phyloP scores from a whole-genome alignment of 1,140 invertebrate genomes.

The Euschistus heros region DNA sequence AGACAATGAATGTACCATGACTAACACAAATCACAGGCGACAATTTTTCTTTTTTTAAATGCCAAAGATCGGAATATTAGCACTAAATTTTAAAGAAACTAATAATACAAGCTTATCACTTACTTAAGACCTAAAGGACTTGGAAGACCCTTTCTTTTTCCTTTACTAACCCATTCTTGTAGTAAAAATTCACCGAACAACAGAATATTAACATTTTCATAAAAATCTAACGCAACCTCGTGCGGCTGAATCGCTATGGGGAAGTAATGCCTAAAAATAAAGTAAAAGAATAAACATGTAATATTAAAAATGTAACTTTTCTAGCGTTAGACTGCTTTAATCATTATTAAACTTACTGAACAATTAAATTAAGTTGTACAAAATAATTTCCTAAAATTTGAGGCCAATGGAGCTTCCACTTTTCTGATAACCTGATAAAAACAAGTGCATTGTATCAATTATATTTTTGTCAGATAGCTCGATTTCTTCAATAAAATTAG shows the following conservation, averaged over 20 bases:
- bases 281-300: not conserved
- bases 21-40: too few relatives aligned
- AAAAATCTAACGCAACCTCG: slow-evolving; percentile 5
- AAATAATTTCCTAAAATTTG: slow-evolving; percentile 46
- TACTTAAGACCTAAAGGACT: slow-evolving; percentile 25
- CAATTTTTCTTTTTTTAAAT: too few relatives aligned
- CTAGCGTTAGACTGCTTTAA: not conserved
- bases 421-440: slow-evolving; percentile 44
- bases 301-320: slow-evolving; percentile 6
- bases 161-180: slow-evolving; percentile 42
- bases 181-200: slow-evolving; percentile 51
- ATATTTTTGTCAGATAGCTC: slow-evolving; percentile 43
- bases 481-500: slow-evolving; percentile 43
- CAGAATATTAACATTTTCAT: slow-evolving; percentile 34
- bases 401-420: slow-evolving; percentile 54
- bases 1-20: too few relatives aligned
- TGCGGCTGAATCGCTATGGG: not conserved
- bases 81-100: too few relatives aligned
- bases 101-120: not conserved
- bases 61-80: too few relatives aligned
- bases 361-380: slow-evolving; percentile 46
- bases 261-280: slow-evolving; percentile 16
- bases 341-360: slow-evolving; percentile 32
- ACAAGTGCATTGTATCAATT: slow-evolving; percentile 49
- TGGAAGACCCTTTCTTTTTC: slow-evolving; percentile 21